Percentiles rank a stretch among this genome's conserved stretches.
Conservation (phyloP, 2,113 vertebrate species). For the Boulengeromyrus knoepffleri region DNA sequence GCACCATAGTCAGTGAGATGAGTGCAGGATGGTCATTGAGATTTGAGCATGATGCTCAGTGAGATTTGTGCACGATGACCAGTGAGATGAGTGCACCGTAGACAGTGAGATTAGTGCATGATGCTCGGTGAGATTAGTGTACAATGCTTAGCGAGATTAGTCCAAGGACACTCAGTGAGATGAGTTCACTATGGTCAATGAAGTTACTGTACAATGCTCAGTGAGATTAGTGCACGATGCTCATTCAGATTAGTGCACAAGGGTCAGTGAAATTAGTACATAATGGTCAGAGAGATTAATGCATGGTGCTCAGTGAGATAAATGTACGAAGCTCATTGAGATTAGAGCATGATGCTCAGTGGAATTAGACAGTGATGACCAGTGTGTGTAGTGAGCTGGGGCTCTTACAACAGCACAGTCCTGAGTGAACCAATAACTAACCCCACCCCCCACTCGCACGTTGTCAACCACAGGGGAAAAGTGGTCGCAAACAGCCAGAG, state of each 20-base stretch:
- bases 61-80: neutral
- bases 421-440: neutral
- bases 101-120: neutral
- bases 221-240: neutral
- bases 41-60: neutral
- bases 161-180: neutral
- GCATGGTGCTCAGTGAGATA: neutral
- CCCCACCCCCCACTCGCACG: slow-evolving; percentile 70
- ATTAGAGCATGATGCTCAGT: neutral
- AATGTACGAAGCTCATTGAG: neutral
- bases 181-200: neutral
- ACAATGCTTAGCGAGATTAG: neutral
- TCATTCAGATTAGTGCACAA: neutral
- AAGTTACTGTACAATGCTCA: neutral
- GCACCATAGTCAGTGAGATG: neutral
- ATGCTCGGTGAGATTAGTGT: neutral
- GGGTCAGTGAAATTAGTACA: neutral
- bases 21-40: neutral
- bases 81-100: neutral
- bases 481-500: slow-evolving; percentile 97
- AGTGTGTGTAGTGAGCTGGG: neutral
- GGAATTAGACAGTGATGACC: neutral
- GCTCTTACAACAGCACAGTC: neutral
- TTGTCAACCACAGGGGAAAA: slow-evolving; percentile 99
- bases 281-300: neutral